Conservation (phyloP, 2,797 vertebrate genomes). For the Sebastes glaucus region DNA sequence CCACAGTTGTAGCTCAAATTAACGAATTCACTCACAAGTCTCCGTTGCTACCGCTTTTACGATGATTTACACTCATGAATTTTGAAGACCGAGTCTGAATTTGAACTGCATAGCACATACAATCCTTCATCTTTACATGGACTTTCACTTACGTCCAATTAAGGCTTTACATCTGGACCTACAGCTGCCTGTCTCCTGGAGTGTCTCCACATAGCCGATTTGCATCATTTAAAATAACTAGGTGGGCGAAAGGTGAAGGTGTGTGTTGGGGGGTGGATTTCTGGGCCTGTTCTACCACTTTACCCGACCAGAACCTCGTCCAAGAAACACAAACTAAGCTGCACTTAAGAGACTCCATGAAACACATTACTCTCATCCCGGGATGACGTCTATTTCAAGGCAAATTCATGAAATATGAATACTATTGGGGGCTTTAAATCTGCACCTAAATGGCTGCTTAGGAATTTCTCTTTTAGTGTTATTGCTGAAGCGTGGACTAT, state of each 20-base stretch:
- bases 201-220: constrained; percentile 1
- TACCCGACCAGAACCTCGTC: constrained; percentile 27
- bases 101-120: neutral
- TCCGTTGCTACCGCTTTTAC: neutral
- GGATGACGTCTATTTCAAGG: constrained; percentile 40
- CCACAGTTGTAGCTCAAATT: neutral
- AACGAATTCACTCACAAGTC: neutral
- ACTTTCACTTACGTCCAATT: constrained; percentile 37
- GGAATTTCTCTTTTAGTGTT: constrained; percentile 27
- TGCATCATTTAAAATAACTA: constrained; percentile 38
- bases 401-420: constrained; percentile 44
- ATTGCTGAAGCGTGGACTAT: constrained; percentile 5
- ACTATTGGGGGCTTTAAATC: constrained; percentile 50
- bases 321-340: constrained; percentile 46
- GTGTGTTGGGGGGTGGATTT: neutral
- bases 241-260: constrained; percentile 32
- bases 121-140: constrained; percentile 10
- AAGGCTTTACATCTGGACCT: constrained; percentile 24
- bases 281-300: constrained; percentile 35
- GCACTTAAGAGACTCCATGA: constrained; percentile 37
- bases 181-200: constrained; percentile 30
- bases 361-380: constrained; percentile 39
- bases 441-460: constrained; percentile 18
- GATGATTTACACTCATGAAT: constrained; percentile 9
- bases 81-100: neutral